These are phyloP conservation scores for Meteorus cinctellus DNA, from an alignment of 2,888 invertebrate genomes.

Conservation along the genomic window DNA sequence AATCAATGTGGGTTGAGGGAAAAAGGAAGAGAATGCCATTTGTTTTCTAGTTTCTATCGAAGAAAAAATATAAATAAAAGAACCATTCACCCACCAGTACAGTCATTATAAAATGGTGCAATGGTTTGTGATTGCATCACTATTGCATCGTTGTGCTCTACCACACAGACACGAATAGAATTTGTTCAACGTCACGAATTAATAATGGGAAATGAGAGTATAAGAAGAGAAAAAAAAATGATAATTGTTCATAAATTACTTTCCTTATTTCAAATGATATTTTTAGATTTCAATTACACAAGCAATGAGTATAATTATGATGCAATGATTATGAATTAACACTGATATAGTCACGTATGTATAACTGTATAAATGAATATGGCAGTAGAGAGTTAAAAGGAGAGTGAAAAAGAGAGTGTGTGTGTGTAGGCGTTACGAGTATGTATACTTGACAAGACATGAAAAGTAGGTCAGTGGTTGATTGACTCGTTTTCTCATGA, in stretches of 20 bases:
- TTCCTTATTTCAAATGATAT: too few species aligned
- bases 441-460: conserved; percentile 2
- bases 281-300: too few species aligned
- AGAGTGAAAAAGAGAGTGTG: conserved; percentile 11
- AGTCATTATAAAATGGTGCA: background rate
- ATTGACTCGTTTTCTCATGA: conserved; percentile 23
- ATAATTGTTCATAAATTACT: background rate
- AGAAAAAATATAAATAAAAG: background rate
- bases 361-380: background rate
- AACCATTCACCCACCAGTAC: background rate
- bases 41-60: background rate
- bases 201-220: background rate
- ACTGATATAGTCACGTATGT: background rate
- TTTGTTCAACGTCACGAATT: background rate
- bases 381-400: background rate
- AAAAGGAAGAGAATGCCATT: conserved; percentile 6
- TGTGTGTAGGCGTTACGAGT: background rate
- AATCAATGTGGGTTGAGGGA: background rate
- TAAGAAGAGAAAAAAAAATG: background rate
- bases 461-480: conserved; percentile 23
- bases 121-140: background rate
- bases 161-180: background rate
- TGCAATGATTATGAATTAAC: conserved; percentile 4
- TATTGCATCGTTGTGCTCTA: background rate
- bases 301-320: background rate